Evolutionary conservation across 1,140 invertebrate genomes (phyloP).

Genomic region (Cotesia chilonis): DNA sequence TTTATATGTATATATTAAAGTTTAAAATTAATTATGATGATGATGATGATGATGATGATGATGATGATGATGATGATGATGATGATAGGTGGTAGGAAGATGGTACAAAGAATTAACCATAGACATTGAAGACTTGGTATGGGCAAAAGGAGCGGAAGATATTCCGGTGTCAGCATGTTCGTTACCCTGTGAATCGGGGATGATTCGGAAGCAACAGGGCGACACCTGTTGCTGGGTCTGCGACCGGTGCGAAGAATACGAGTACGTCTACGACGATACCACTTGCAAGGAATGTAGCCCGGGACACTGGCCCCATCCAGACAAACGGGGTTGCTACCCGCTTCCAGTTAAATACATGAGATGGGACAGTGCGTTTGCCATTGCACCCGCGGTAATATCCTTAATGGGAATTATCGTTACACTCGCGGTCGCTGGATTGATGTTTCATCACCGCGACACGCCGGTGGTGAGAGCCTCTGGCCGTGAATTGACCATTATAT

Average conservation of each 20-base stretch:
- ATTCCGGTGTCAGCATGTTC: constrained; percentile 74
- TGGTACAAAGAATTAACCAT: constrained; percentile 73
- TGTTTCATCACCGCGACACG: constrained; percentile 78
- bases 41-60: no score
- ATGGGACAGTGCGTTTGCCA: constrained; percentile 74
- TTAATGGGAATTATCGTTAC: constrained; percentile 75
- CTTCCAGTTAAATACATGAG: constrained; percentile 67
- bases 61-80: no score
- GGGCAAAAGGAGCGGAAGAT: constrained; percentile 66
- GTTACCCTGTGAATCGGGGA: constrained; percentile 72
- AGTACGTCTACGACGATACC: constrained; percentile 74
- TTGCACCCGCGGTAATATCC: constrained; percentile 73
- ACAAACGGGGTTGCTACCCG: constrained; percentile 70
- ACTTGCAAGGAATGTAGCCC: constrained; percentile 73
- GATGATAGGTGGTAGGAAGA: constrained; percentile 69
- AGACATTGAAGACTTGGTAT: constrained; percentile 67
- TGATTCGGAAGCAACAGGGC: constrained; percentile 79
- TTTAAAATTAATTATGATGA: no score
- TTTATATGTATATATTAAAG: background rate
- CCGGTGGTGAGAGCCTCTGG: constrained; percentile 85
- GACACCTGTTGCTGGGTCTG: constrained; percentile 83
- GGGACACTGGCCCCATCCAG: constrained; percentile 71
- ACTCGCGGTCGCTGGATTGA: constrained; percentile 70
- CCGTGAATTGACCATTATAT: constrained; percentile 81
- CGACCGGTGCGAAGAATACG: constrained; percentile 73